phyloP scores from a whole-genome alignment of 2,797 vertebrate genomes.

The Protosalanx chinensis region DNA sequence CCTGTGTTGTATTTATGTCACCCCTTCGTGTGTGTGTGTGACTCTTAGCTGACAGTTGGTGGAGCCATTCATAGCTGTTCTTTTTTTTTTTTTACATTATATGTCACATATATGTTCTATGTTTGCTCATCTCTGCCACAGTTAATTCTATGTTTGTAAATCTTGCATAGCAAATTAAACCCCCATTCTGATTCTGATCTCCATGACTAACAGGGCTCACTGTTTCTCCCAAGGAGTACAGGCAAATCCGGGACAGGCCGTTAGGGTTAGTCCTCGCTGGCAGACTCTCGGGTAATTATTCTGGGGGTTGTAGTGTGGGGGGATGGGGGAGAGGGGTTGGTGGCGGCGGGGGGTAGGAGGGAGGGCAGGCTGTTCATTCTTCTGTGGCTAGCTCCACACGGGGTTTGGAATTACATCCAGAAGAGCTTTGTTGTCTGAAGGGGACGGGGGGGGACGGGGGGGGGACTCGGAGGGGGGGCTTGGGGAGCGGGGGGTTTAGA shows the following conservation, averaged over 20 bases:
- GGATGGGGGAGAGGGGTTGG: constrained; percentile 36
- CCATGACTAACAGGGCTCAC: constrained; percentile 51
- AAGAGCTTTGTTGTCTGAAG: constrained; percentile 21
- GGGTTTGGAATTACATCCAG: constrained; percentile 48
- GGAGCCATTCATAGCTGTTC: constrained; percentile 68
- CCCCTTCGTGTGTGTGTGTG: constrained; percentile 55
- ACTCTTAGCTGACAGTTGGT: constrained; percentile 65
- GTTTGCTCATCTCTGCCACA: no score
- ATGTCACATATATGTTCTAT: no score
- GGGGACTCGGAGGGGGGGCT: no score
- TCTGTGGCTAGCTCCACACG: constrained; percentile 39
- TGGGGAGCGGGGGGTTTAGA: constrained; percentile 16
- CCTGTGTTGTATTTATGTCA: constrained; percentile 60
- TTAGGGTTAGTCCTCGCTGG: constrained; percentile 48
- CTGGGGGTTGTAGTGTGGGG: constrained; percentile 42
- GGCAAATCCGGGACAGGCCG: constrained; percentile 61
- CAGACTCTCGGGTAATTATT: constrained; percentile 60
- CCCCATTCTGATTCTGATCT: background rate
- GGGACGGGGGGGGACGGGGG: background rate
- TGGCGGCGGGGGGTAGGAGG: constrained; percentile 33
- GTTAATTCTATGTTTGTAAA: no score
- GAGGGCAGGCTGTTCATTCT: constrained; percentile 33
- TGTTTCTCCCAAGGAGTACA: constrained; percentile 47
- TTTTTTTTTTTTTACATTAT: no score
- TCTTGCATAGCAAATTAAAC: no score